These are phyloP conservation scores for Chelon auratus DNA, from an alignment of 2,797 vertebrate genomes.

Conservation along the genomic window DNA sequence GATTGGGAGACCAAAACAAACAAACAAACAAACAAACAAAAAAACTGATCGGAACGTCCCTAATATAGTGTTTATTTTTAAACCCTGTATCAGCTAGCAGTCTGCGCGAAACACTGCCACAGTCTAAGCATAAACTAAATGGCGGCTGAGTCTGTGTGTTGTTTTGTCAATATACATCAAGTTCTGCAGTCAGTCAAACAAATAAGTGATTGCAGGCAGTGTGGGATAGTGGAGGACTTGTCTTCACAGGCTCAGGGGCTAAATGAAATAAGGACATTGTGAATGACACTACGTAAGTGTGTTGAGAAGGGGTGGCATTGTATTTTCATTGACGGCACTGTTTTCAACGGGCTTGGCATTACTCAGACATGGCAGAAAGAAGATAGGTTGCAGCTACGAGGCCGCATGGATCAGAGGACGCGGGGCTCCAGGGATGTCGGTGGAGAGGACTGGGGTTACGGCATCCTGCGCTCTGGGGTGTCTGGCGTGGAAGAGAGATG, in stretches of 20 bases:
- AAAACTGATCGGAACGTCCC: too few species aligned
- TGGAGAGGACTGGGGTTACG: slow-evolving; percentile 34
- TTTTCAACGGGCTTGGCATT: slow-evolving; percentile 25
- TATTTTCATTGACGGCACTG: slow-evolving; percentile 30
- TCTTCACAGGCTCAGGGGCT: slow-evolving; percentile 14
- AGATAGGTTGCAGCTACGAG: slow-evolving; percentile 39
- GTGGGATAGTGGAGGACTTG: slow-evolving; percentile 1
- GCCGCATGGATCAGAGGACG: slow-evolving; percentile 24
- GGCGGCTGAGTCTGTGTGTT: neutral
- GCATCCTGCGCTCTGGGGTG: slow-evolving; percentile 36
- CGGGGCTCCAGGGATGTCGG: slow-evolving; percentile 47
- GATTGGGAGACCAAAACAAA: too few species aligned
- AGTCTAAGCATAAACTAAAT: too few species aligned
- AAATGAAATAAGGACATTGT: slow-evolving; percentile 24
- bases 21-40: too few species aligned
- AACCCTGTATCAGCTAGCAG: too few species aligned
- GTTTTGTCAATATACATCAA: slow-evolving; percentile 13
- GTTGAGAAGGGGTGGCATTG: slow-evolving; percentile 1
- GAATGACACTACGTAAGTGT: slow-evolving; percentile 29
- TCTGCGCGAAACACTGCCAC: too few species aligned
- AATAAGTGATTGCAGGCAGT: slow-evolving; percentile 9
- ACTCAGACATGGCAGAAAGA: slow-evolving; percentile 55
- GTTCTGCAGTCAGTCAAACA: slow-evolving; percentile 14
- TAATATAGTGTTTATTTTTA: too few species aligned
- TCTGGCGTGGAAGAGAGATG: slow-evolving; percentile 60